Conservation (phyloP, 2,888 invertebrate genomes). For the Mesopsocus fuscifrons region DNA sequence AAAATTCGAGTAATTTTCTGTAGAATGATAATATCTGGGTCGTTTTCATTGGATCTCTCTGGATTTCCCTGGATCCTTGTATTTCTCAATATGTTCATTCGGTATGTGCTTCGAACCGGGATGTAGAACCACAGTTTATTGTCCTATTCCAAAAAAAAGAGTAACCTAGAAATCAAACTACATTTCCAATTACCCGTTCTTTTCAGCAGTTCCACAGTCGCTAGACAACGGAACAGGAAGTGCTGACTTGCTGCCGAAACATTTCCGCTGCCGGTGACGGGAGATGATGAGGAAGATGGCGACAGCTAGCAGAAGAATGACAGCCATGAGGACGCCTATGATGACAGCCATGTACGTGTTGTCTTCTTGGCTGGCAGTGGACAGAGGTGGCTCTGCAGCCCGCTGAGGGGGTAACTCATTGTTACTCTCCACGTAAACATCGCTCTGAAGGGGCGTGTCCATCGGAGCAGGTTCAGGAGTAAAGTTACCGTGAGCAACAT, state of each 20-base stretch:
- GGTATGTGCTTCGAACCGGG: too few species aligned
- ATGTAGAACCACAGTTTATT: constrained; percentile 10
- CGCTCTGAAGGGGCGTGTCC: constrained; percentile 21
- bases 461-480: constrained; percentile 43
- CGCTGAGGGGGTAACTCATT: constrained; percentile 20
- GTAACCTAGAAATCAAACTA: constrained; percentile 11
- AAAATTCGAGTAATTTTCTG: too few species aligned
- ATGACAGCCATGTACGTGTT: constrained; percentile 57
- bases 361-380: constrained; percentile 47
- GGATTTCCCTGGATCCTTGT: too few species aligned
- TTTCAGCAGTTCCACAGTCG: constrained; percentile 10
- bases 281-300: constrained; percentile 53
- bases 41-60: too few species aligned
- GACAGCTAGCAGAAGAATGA: constrained; percentile 49
- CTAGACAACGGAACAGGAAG: constrained; percentile 20
- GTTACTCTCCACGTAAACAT: constrained; percentile 19
- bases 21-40: too few species aligned
- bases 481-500: constrained; percentile 42
- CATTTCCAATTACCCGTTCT: constrained; percentile 22
- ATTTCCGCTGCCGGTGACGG: constrained; percentile 49
- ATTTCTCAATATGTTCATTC: too few species aligned
- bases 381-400: constrained; percentile 26
- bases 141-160: constrained; percentile 7
- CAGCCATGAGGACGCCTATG: constrained; percentile 53
- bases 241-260: constrained; percentile 42